These are phyloP conservation scores for Parotia lawesii DNA, from an alignment of 2,113 vertebrate species.

Conservation along the genomic window DNA sequence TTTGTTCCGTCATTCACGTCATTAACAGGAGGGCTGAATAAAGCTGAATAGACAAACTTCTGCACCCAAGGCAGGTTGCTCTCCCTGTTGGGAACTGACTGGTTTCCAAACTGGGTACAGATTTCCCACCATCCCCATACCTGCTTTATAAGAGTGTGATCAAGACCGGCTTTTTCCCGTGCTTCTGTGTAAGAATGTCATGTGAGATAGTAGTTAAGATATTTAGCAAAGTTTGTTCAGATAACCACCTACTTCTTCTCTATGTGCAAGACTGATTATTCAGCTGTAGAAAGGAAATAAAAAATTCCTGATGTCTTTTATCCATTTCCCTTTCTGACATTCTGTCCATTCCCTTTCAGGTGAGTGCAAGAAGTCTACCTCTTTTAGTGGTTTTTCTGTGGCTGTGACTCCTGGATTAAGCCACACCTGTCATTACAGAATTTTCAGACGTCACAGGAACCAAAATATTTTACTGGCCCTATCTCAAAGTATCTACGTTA, in stretches of 20 bases:
- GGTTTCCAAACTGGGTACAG: not conserved
- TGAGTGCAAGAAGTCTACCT: not conserved
- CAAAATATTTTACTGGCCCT: not conserved
- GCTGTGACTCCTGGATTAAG: not conserved
- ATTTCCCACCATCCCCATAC: not conserved
- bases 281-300: not conserved
- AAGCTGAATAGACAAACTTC: not conserved
- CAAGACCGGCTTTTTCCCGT: not conserved
- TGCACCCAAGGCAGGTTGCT: not conserved
- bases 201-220: not conserved
- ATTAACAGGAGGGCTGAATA: not conserved
- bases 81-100: not conserved
- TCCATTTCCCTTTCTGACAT: not conserved
- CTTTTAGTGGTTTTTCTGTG: not conserved
- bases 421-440: not conserved
- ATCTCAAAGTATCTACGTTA: not conserved
- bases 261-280: not conserved
- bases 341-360: not conserved
- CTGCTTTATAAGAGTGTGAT: not conserved
- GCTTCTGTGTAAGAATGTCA: not conserved
- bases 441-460: not conserved
- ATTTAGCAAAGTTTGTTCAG: not conserved
- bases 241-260: not conserved
- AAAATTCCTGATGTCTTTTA: not conserved
- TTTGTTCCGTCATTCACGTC: not conserved